A percentile compares a stretch with the other conserved stretches of the same genome.
Evolutionary conservation across 2,888 invertebrate species (phyloP).

Genomic region (Coenonympha glycerion): DNA sequence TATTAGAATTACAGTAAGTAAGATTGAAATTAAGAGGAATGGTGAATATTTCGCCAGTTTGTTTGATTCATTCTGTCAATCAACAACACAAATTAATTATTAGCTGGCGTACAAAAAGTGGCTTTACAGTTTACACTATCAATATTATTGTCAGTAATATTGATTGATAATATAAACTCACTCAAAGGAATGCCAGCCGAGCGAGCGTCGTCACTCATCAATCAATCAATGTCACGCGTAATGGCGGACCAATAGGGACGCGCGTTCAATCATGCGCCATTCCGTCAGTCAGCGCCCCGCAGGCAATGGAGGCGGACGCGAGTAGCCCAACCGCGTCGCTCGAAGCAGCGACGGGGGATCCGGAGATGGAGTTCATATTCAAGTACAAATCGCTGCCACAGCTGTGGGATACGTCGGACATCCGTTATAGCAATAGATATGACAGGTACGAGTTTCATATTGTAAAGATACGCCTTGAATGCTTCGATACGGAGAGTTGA

Average conservation of each 20-base stretch:
- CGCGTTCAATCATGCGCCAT: constrained; percentile 17
- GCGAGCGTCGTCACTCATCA: no score
- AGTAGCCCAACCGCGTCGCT: constrained; percentile 3
- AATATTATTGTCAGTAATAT: no score
- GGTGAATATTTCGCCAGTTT: no score
- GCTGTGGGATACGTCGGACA: constrained; percentile 12
- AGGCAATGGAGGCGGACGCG: constrained; percentile 19
- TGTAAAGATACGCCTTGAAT: background rate
- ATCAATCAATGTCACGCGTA: constrained; percentile 14
- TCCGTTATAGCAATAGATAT: constrained; percentile 19
- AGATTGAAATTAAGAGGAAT: no score
- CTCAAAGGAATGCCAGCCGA: background rate
- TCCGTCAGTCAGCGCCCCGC: constrained; percentile 20
- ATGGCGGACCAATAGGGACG: constrained; percentile 1
- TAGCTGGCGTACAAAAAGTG: no score
- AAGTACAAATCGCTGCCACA: constrained; percentile 6
- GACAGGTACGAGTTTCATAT: constrained; percentile 5
- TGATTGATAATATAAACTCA: no score
- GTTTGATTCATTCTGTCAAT: no score
- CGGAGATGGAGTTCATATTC: constrained; percentile 15
- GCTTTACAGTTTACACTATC: no score
- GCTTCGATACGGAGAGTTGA: background rate
- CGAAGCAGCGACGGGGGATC: background rate
- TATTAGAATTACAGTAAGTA: no score
- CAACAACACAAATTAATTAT: no score